Base-by-base conservation (phyloP, 2,888 invertebrate genomes). In the Monopis laevigella region DNA sequence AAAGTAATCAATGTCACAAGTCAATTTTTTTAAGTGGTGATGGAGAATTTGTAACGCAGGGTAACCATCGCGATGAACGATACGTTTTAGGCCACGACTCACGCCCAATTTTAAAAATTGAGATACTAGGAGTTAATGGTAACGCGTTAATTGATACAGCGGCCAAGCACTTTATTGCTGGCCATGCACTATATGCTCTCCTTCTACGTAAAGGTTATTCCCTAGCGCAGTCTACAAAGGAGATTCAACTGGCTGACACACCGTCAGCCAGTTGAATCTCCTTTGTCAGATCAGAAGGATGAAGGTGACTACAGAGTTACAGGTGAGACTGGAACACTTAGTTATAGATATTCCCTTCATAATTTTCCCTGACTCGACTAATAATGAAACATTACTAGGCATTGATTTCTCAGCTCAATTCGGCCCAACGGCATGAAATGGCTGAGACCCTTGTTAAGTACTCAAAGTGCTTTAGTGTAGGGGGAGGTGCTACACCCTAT, bases 351-450 rank as follows among this genome's bases (percentile, higher is more conserved):
- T 42, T n/a, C 27, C 27, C 10, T 45, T 36, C 3, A 36, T 12
- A 36, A 39, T 13, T 36, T 45, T 18, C 42, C 44, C n/a, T 21
- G 10, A 19, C 11, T 11, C 27, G 8, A 28, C 8, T 7, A 24
- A 45, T 35, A 28, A 38, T 11, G 45, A 45, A 6, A 47, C 47
- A 2, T 41, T 47, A 14, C 26, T 49, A 6, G 47, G 46, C n/a
- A 43, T 44, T 3, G 43, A 48, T 13, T 46, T 45, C 26, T 27
- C 46, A 4, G 43, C 44, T n/a, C 14, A 30, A 11, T 13, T 11
- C 16, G 19, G 40, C 12, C 16, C 11, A 40, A 24, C 19, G 24
- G 10, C 19, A 7, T 4, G 13, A 11, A 19, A 28, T 40, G 12
- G 24, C 6, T 32, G 13, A 29, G 13, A 11, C 11, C 5, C 29